phyloP scores from a whole-genome alignment of 2,888 invertebrate genomes.

The Brenthis daphne region DNA sequence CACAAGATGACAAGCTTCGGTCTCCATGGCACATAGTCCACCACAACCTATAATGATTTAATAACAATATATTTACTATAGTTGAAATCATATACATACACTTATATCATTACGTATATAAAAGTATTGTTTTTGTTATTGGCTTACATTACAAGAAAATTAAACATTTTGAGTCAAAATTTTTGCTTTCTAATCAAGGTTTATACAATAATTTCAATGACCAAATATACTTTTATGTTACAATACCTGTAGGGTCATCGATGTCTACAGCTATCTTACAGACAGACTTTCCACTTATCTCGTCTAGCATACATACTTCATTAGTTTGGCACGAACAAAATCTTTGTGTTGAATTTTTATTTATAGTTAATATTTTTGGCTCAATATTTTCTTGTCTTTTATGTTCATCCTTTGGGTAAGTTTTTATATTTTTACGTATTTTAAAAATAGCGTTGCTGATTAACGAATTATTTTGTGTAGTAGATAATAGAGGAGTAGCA shows the following conservation, averaged over 20 bases:
- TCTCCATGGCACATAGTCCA: conserved; percentile 84
- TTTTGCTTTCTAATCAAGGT: too few species aligned
- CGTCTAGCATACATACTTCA: conserved; percentile 85
- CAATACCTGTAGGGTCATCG: conserved; percentile 82
- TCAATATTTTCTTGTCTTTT: conserved; percentile 52
- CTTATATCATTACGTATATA: too few species aligned
- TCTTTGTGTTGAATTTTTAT: conserved; percentile 65
- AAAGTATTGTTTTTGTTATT: too few species aligned
- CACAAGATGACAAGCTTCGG: conserved; percentile 84
- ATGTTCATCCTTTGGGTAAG: conserved; percentile 62
- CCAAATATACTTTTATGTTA: not conserved
- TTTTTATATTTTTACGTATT: conserved; percentile 73
- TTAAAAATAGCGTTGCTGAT: conserved; percentile 61
- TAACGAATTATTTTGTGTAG: conserved; percentile 53
- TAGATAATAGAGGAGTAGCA: conserved; percentile 46
- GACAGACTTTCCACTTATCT: conserved; percentile 81
- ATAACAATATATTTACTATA: not conserved
- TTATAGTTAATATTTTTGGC: conserved; percentile 61
- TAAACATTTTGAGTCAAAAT: too few species aligned
- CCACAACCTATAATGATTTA: conserved; percentile 79
- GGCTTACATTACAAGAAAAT: too few species aligned
- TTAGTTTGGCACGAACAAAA: conserved; percentile 79
- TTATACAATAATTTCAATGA: too few species aligned
- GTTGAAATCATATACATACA: too few species aligned
- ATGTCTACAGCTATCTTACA: conserved; percentile 79